These are phyloP conservation scores for Acanthoscelides obtectus DNA, from an alignment of 2,888 invertebrate genomes.

Conservation along the genomic window DNA sequence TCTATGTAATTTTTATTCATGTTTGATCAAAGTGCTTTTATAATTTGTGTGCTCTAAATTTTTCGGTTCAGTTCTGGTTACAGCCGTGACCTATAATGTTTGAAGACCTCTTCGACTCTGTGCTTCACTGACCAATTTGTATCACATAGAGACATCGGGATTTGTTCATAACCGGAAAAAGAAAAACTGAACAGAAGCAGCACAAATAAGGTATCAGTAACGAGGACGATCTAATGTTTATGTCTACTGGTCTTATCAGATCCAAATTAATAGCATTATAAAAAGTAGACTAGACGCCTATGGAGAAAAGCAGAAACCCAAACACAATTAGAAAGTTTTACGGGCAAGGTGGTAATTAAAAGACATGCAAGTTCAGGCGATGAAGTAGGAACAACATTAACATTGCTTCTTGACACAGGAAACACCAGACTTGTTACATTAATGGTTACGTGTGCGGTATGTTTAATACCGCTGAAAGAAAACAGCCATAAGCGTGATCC, in stretches of 20 bases:
- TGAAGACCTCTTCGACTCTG: too few relatives aligned
- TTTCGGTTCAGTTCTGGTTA: too few relatives aligned
- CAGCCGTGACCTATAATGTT: too few relatives aligned
- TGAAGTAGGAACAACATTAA: neutral
- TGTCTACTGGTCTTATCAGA: neutral
- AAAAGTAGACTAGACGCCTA: neutral
- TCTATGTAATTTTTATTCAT: too few relatives aligned
- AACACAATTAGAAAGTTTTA: neutral
- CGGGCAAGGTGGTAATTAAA: neutral
- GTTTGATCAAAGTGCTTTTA: too few relatives aligned
- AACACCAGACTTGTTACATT: neutral
- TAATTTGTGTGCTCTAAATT: too few relatives aligned
- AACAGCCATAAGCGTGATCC: neutral
- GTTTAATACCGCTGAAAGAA: neutral
- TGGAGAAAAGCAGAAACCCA: neutral
- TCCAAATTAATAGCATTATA: neutral
- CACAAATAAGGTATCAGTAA: too few relatives aligned
- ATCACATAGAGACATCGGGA: too few relatives aligned
- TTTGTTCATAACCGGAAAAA: too few relatives aligned
- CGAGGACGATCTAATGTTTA: too few relatives aligned
- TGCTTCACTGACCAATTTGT: too few relatives aligned
- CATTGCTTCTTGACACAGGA: neutral
- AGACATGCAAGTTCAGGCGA: neutral
- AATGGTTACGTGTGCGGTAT: neutral
- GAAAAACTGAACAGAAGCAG: too few relatives aligned